These are phyloP conservation scores for Sebastes itinus DNA, from an alignment of 2,797 vertebrate species.

Conservation along the genomic window DNA sequence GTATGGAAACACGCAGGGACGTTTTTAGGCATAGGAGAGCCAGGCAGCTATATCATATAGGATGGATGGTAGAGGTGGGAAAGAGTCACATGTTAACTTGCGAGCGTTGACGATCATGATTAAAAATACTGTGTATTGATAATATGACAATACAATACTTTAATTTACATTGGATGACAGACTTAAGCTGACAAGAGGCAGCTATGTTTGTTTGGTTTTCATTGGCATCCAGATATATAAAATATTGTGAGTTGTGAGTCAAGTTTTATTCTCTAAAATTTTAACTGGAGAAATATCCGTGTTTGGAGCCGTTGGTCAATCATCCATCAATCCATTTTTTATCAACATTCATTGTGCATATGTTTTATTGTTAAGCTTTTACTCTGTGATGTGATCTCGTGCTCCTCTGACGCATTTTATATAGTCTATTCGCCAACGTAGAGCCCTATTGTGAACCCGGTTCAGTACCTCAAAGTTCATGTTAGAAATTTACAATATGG, in stretches of 20 bases:
- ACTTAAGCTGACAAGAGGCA: background rate
- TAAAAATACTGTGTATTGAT: background rate
- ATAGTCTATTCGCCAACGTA: too few species aligned
- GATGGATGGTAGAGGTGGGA: background rate
- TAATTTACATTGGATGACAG: background rate
- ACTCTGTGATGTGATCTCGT: constrained; percentile 35
- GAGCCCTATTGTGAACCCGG: too few species aligned
- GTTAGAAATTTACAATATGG: too few species aligned
- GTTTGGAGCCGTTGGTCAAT: constrained; percentile 14
- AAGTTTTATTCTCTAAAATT: background rate
- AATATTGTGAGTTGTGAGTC: background rate
- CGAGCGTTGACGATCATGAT: background rate
- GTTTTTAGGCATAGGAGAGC: background rate
- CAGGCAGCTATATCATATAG: background rate
- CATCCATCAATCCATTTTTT: constrained; percentile 33
- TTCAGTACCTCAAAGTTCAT: too few species aligned
- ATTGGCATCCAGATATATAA: background rate
- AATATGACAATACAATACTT: background rate
- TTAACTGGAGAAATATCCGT: background rate
- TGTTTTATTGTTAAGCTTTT: constrained; percentile 17
- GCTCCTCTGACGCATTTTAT: background rate
- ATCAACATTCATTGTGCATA: constrained; percentile 18
- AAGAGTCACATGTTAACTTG: background rate
- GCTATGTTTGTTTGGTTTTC: background rate
- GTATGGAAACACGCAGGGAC: background rate